Evolutionary conservation across 2,888 invertebrate species (phyloP).

Genomic region (Creontiades dilutus): DNA sequence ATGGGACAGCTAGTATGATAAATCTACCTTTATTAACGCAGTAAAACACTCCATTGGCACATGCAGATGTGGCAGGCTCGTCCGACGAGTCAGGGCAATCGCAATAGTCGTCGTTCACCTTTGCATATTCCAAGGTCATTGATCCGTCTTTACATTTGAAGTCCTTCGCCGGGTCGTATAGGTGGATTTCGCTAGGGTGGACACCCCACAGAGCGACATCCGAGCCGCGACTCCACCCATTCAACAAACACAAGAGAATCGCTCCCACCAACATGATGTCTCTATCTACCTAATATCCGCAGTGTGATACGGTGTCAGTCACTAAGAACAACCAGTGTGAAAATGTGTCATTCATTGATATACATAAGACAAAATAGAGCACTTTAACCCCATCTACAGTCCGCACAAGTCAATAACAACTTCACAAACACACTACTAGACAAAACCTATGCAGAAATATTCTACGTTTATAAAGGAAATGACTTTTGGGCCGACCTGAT

Average conservation of each 20-base stretch:
- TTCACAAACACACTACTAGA: no score
- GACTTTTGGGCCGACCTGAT: no score
- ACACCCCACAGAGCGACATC: conserved; percentile 26
- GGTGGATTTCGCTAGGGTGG: conserved; percentile 29
- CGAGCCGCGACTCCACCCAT: neutral
- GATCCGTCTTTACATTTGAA: conserved; percentile 96
- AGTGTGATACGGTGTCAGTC: no score
- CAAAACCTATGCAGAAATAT: no score
- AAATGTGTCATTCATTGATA: neutral
- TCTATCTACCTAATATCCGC: neutral
- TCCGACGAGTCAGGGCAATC: conserved; percentile 94
- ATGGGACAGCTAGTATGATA: no score
- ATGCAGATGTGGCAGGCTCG: conserved; percentile 93
- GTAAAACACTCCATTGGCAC: conserved; percentile 89
- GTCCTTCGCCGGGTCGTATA: conserved; percentile 78
- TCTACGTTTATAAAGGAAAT: no score
- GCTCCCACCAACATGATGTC: neutral
- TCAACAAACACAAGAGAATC: neutral
- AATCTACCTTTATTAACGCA: conserved; percentile 89
- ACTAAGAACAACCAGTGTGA: neutral
- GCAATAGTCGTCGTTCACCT: conserved; percentile 95
- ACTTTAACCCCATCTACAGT: no score
- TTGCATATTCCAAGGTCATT: conserved; percentile 83
- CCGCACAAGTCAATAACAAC: no score
- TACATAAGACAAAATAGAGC: no score